These are phyloP conservation scores for Corapipo altera DNA, from an alignment of 2,113 vertebrate genomes.

Conservation along the genomic window DNA sequence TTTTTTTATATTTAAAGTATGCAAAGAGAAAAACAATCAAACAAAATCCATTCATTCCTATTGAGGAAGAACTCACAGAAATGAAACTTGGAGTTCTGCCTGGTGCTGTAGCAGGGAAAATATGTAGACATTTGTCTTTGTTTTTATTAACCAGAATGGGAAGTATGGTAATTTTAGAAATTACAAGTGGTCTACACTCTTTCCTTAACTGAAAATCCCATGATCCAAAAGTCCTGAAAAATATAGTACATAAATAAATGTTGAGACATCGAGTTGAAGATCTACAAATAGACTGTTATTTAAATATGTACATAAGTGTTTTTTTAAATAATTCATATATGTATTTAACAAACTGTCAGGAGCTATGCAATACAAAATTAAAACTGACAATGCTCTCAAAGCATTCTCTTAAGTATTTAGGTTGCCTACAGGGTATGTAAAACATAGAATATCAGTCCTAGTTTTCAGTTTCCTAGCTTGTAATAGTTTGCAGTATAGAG, in stretches of 20 bases:
- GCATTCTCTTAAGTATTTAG: slow-evolving; percentile 54
- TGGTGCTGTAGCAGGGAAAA: not conserved
- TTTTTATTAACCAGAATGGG: not conserved
- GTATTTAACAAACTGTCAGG: slow-evolving; percentile 58
- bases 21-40: not conserved
- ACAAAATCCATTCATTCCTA: not conserved
- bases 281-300: slow-evolving; percentile 6
- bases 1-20: not conserved
- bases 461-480: not conserved
- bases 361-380: slow-evolving; percentile 52
- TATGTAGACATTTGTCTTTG: not conserved
- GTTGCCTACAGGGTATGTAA: slow-evolving; percentile 61
- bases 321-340: slow-evolving; percentile 66
- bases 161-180: not conserved
- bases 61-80: not conserved
- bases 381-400: slow-evolving; percentile 50
- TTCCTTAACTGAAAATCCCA: not conserved
- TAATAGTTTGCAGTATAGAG: not conserved
- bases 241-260: not conserved
- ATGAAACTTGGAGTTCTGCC: not conserved
- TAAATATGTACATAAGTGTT: slow-evolving; percentile 43
- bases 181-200: not conserved
- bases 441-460: slow-evolving; percentile 1
- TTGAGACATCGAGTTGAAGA: not conserved
- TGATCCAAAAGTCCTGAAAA: not conserved